Conservation (phyloP, 2,797 vertebrate species). For the Borostomias antarcticus region DNA sequence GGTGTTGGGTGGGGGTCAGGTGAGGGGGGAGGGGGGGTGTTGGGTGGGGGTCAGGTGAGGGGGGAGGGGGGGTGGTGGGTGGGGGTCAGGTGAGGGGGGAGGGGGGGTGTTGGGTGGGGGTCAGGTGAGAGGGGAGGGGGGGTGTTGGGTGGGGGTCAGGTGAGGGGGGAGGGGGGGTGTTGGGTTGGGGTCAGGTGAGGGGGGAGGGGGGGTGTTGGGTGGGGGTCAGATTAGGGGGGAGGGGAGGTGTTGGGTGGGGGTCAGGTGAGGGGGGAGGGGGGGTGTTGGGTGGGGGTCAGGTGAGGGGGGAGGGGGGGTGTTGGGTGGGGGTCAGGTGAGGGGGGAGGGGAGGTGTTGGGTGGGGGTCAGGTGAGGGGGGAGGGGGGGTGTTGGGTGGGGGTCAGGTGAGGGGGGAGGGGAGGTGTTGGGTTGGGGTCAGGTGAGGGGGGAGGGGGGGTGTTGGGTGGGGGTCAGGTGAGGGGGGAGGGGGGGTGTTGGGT, state of each 20-base stretch:
- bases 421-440: slow-evolving; percentile 14
- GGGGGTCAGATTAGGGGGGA: slow-evolving; percentile 50
- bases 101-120: slow-evolving; percentile 5
- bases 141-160: neutral
- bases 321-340: slow-evolving; percentile 50
- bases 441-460: slow-evolving; percentile 26
- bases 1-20: slow-evolving; percentile 49
- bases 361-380: neutral
- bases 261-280: slow-evolving; percentile 40
- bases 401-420: neutral
- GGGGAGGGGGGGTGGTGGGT: no score
- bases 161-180: slow-evolving; percentile 32
- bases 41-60: slow-evolving; percentile 10
- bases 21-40: slow-evolving; percentile 32
- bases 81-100: no score
- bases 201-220: slow-evolving; percentile 26
- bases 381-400: no score
- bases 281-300: slow-evolving; percentile 31
- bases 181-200: no score
- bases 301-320: slow-evolving; percentile 30
- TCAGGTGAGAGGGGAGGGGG: slow-evolving; percentile 32
- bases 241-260: slow-evolving; percentile 39
- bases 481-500: slow-evolving; percentile 39
- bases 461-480: slow-evolving; percentile 4
- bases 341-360: slow-evolving; percentile 24